These are phyloP conservation scores for Stenichneumon culpator DNA, from an alignment of 2,888 invertebrate species.

Conservation along the genomic window DNA sequence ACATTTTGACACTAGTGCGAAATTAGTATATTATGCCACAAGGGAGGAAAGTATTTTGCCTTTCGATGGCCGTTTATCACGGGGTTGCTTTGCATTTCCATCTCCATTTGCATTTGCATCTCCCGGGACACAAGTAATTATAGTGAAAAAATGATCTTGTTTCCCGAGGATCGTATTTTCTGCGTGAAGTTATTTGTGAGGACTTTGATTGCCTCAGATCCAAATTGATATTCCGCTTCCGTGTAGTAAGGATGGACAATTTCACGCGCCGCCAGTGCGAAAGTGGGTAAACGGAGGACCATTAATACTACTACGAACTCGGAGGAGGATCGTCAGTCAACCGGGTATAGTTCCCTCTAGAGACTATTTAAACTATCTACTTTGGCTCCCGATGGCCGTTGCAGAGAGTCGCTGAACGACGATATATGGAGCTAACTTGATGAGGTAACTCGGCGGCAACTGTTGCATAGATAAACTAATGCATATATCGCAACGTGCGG, in stretches of 20 bases:
- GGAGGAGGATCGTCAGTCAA: slow-evolving; percentile 1
- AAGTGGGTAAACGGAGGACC: slow-evolving; percentile 39
- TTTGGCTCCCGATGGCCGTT: slow-evolving; percentile 8
- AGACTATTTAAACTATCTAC: slow-evolving; percentile 61
- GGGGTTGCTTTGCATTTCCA: neutral
- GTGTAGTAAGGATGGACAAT: neutral
- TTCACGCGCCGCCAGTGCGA: slow-evolving; percentile 1
- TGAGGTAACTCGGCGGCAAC: slow-evolving; percentile 46
- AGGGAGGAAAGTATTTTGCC: no score
- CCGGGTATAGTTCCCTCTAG: slow-evolving; percentile 32
- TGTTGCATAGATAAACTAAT: slow-evolving; percentile 48
- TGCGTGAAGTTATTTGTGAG: neutral
- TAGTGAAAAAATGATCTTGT: neutral
- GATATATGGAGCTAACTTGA: slow-evolving; percentile 49
- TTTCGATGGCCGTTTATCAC: neutral
- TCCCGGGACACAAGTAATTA: neutral
- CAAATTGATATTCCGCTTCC: neutral
- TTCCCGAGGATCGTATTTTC: neutral
- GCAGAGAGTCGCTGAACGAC: slow-evolving; percentile 27
- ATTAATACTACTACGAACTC: slow-evolving; percentile 16
- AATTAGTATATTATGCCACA: no score
- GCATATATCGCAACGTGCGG: slow-evolving; percentile 20
- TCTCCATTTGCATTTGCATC: no score
- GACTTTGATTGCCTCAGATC: neutral
- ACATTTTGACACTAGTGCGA: no score